Evolutionary conservation across 2,797 vertebrate species (phyloP).

Genomic region (Microctenopoma stevenorrisi): DNA sequence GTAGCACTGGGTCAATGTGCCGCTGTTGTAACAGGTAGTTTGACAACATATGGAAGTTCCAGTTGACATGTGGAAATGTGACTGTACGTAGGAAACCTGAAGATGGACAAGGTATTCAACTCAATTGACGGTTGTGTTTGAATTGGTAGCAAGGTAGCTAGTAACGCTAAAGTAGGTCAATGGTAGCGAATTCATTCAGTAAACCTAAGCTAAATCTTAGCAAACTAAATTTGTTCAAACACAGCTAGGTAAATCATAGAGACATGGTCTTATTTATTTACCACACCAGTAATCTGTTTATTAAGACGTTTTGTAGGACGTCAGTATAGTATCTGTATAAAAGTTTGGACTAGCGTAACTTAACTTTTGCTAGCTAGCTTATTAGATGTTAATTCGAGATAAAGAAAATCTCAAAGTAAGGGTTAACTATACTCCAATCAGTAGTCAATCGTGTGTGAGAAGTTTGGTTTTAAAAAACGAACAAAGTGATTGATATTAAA

Average conservation of each 20-base stretch:
- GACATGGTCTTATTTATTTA: neutral
- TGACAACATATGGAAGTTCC: constrained; percentile 6
- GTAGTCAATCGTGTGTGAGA: neutral
- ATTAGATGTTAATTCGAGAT: neutral
- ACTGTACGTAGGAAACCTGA: constrained; percentile 23
- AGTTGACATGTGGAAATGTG: constrained; percentile 33
- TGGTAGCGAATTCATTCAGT: neutral
- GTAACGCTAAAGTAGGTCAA: neutral
- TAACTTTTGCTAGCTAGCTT: neutral
- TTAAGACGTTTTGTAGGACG: neutral
- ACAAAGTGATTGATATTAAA: neutral
- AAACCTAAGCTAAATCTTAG: constrained; percentile 23
- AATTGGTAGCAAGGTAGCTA: constrained; percentile 17
- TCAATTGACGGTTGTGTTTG: neutral
- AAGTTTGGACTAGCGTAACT: neutral
- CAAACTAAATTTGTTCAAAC: constrained; percentile 12
- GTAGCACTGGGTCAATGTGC: neutral
- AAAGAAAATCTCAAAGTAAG: neutral
- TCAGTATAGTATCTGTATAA: neutral
- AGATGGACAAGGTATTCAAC: constrained; percentile 70
- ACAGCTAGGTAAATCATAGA: neutral
- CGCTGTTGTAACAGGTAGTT: neutral
- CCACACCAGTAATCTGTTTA: rapidly evolving
- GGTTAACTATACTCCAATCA: neutral
- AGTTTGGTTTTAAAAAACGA: neutral